phyloP scores from a whole-genome alignment of 2,888 invertebrate genomes.

The Orchesellides sinensis region DNA sequence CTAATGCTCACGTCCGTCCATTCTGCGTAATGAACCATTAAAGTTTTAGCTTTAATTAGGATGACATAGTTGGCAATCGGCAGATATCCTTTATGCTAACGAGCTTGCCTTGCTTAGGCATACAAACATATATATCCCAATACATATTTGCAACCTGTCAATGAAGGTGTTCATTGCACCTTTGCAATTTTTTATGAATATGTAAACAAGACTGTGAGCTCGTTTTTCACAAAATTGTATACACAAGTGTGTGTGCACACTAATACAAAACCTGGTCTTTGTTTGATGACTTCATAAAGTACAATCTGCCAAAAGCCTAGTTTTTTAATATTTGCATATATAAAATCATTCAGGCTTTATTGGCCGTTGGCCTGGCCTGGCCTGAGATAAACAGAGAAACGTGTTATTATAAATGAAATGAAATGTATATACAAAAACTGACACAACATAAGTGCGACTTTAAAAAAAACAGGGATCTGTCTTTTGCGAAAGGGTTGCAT shows the following conservation, averaged over 20 bases:
- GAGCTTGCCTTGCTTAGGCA: not conserved
- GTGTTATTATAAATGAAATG: not conserved
- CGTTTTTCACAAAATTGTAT: too few species aligned
- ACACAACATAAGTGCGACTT: too few species aligned
- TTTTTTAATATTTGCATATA: not conserved
- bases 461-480: too few species aligned
- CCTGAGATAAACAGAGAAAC: too few species aligned
- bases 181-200: slow-evolving; percentile 28
- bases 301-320: not conserved
- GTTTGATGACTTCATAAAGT: not conserved
- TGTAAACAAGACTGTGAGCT: slow-evolving; percentile 37
- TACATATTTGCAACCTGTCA: not conserved
- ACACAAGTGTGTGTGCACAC: too few species aligned
- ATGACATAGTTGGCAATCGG: slow-evolving; percentile 45
- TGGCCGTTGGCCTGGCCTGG: too few species aligned
- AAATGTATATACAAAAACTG: too few species aligned
- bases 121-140: not conserved
- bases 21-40: slow-evolving; percentile 37
- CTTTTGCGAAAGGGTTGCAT: too few species aligned
- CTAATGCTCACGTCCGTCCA: too few species aligned
- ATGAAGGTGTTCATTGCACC: slow-evolving; percentile 44
- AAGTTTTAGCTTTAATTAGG: slow-evolving; percentile 32
- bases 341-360: too few species aligned
- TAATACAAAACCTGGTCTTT: too few species aligned
- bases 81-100: not conserved